Conservation (phyloP, 2,888 invertebrate genomes). For the Cheilosia vulpina region DNA sequence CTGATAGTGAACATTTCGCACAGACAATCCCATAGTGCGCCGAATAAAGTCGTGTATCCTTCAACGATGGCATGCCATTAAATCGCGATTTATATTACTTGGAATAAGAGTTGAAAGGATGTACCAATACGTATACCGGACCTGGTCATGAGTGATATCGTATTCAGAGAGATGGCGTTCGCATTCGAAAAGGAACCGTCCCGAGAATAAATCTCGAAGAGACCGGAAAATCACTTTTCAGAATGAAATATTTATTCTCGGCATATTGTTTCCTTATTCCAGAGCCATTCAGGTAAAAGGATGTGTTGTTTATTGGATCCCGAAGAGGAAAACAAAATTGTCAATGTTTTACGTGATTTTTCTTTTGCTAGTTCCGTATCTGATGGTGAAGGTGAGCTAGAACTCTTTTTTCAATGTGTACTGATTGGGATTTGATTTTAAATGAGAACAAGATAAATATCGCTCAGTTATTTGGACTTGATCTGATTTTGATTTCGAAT, state of each 20-base stretch:
- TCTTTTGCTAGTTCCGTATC: not conserved
- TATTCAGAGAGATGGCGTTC: not conserved
- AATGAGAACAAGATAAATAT: too few species aligned
- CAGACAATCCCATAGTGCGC: conserved; percentile 9
- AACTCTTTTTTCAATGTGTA: too few species aligned
- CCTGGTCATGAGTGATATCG: not conserved
- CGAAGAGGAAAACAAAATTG: conserved; percentile 16
- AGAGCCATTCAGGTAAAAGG: conserved; percentile 9
- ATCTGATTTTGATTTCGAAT: too few species aligned
- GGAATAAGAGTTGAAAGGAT: conserved; percentile 22
- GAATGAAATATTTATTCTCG: conserved; percentile 34
- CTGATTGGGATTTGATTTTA: too few species aligned
- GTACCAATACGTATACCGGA: conserved; percentile 9
- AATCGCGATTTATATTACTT: conserved; percentile 46
- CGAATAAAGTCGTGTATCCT: conserved; percentile 29
- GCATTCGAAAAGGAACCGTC: not conserved
- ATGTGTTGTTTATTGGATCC: conserved; percentile 18
- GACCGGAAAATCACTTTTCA: conserved; percentile 28
- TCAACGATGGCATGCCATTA: conserved; percentile 40
- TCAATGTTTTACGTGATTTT: conserved; percentile 35
- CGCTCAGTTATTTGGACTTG: too few species aligned
- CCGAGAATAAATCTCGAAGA: conserved; percentile 30
- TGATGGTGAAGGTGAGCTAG: not conserved
- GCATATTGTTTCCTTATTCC: conserved; percentile 4
- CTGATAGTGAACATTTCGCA: conserved; percentile 18